Evolutionary conservation across 2,113 vertebrate species (phyloP).

Genomic region (Zingel zingel): DNA sequence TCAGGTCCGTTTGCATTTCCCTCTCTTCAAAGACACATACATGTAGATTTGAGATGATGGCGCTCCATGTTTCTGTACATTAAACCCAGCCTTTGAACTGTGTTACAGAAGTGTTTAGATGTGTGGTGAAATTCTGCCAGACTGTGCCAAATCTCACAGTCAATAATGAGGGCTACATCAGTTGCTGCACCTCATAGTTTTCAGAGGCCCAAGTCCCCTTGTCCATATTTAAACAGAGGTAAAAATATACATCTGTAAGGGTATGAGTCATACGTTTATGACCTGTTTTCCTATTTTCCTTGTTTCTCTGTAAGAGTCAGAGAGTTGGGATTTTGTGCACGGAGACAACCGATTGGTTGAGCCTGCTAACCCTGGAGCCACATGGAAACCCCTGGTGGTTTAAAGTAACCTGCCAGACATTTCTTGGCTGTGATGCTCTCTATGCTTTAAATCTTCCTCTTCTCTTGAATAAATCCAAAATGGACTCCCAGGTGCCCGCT

Average conservation of each 20-base stretch:
- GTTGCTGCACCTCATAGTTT: constrained; percentile 44
- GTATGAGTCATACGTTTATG: constrained; percentile 44
- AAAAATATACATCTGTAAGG: constrained; percentile 18
- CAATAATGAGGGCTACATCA: constrained; percentile 66
- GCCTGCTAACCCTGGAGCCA: constrained; percentile 13
- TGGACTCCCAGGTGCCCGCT: neutral
- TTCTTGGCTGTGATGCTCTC: constrained; percentile 13
- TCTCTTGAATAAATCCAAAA: constrained; percentile 32
- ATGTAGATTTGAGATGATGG: constrained; percentile 7
- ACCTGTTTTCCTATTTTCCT: constrained; percentile 10
- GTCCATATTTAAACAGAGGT: constrained; percentile 38
- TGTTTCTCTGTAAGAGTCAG: constrained; percentile 13
- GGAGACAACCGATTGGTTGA: neutral
- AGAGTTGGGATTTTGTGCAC: constrained; percentile 12
- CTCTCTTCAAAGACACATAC: neutral
- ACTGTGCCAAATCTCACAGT: constrained; percentile 73
- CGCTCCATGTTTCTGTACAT: constrained; percentile 8
- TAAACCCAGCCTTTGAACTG: constrained; percentile 46
- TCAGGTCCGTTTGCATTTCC: constrained; percentile 9
- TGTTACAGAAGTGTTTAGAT: constrained; percentile 37
- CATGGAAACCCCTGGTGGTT: constrained; percentile 16
- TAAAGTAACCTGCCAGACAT: constrained; percentile 19
- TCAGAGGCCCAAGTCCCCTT: constrained; percentile 23
- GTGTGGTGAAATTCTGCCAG: constrained; percentile 59
- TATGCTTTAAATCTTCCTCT: constrained; percentile 23